These are phyloP conservation scores for Diachasma alloeum DNA, from an alignment of 1,140 invertebrate species.

Conservation along the genomic window DNA sequence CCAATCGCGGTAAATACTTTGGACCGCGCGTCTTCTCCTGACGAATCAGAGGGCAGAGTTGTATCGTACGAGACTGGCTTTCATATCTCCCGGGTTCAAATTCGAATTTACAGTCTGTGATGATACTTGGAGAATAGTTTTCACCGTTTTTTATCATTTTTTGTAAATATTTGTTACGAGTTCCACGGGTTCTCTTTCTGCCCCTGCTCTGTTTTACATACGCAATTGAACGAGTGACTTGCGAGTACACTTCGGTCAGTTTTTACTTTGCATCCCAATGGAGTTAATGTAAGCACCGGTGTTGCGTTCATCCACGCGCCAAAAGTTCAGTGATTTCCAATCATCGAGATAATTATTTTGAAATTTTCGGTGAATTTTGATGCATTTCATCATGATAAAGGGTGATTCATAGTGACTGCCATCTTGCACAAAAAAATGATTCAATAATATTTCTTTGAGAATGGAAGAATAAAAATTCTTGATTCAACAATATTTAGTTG, in stretches of 20 bases:
- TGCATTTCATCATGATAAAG: background rate
- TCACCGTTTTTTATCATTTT: background rate
- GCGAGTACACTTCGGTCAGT: constrained; percentile 28
- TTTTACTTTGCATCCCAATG: constrained; percentile 50
- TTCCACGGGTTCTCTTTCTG: background rate
- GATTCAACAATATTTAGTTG: no score
- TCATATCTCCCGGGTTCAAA: background rate
- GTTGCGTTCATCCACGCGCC: background rate
- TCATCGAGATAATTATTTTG: background rate
- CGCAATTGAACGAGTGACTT: constrained; percentile 39
- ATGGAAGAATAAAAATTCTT: no score
- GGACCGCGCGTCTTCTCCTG: background rate
- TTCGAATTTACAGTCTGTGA: no score
- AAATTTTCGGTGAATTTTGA: background rate
- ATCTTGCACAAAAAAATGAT: background rate
- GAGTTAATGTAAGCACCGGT: background rate
- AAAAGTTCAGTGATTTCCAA: background rate
- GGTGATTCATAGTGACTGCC: background rate
- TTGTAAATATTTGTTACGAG: background rate
- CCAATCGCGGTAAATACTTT: background rate
- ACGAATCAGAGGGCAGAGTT: background rate
- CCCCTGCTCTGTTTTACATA: background rate
- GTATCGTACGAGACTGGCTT: background rate
- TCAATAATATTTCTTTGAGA: background rate
- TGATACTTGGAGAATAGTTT: background rate